Evolutionary conservation across 35 echinoderm and acorn worm species (phyloP).

Genomic region (Anneissia japonica): DNA sequence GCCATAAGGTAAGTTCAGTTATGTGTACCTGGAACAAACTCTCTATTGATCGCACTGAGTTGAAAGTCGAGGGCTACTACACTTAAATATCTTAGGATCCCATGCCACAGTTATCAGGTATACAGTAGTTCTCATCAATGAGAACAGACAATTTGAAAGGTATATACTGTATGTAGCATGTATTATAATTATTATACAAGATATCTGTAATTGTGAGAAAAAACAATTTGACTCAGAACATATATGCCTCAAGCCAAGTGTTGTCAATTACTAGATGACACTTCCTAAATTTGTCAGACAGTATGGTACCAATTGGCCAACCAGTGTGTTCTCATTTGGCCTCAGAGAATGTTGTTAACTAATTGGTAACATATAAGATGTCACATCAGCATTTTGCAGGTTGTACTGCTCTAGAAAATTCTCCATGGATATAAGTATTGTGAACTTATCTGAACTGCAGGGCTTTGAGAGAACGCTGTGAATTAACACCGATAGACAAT

Average conservation of each 20-base stretch:
- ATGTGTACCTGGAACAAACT: too few relatives aligned
- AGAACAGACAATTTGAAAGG: too few relatives aligned
- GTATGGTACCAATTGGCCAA: not conserved
- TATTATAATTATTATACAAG: too few relatives aligned
- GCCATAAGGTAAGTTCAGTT: too few relatives aligned
- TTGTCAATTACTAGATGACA: not conserved
- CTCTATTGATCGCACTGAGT: too few relatives aligned
- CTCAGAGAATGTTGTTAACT: not conserved
- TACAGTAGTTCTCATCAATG: too few relatives aligned
- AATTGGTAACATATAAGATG: not conserved
- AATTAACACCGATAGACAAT: not conserved
- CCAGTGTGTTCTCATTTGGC: not conserved
- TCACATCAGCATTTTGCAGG: not conserved
- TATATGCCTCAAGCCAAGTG: not conserved
- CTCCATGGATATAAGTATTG: not conserved
- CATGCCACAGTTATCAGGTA: too few relatives aligned
- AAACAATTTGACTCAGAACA: not conserved
- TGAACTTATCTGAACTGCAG: not conserved
- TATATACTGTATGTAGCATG: too few relatives aligned
- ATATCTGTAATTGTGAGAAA: not conserved
- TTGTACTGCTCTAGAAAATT: not conserved
- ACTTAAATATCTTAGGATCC: too few relatives aligned
- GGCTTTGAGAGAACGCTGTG: not conserved
- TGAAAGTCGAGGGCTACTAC: too few relatives aligned
- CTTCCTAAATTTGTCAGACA: not conserved